Evolutionary conservation across 2,113 vertebrate species (phyloP), one percentile per base, ranked within the genome.

Genomic region (Indri indri): DNA sequence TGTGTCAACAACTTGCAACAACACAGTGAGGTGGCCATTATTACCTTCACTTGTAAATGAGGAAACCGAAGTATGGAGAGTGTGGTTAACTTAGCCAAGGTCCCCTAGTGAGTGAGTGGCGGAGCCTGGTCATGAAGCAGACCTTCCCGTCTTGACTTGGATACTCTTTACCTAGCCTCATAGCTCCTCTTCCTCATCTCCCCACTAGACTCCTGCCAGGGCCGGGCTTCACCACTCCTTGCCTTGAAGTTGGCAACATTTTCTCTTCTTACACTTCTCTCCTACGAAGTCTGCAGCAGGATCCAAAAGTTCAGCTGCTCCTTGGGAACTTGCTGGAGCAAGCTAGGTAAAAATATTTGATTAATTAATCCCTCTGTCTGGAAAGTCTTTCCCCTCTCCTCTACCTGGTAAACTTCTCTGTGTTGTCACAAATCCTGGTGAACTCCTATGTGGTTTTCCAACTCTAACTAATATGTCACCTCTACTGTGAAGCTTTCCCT

Each of bases 131-230:
- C 54, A 5, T 3, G 20, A 73, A 45, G 30, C 54, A 20, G 6
- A 54, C 54, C 52, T 74, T 61, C 20, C 0, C 5, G 37, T 10
- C 42, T 27, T 77, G 45, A 7, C 57, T 59, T 3, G 66, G 76
- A 25, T 57, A 57, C 45, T 85, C 70, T 89, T 10, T 52, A 8
- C 5, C 2, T 18, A 32, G 18, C 45, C 27, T 40, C 27, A 1
- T 0, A 9, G 4, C 6, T 30, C 40, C 18, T 59, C 27, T 17
- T 37, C 20, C 0, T 80, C 20, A 0, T 57, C 47, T 61, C 8
- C 6, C 3, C 52, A 32, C 45, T 18, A 18, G 63, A 18, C 14
- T 54, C 30, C 17, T 23, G 5, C 25, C 42, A 45, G 45, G 50
- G 23, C 66, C 63, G 13, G 42, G 45, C 30, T 37, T 85, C 59